Base-by-base conservation (phyloP, 1,140 invertebrate species). In the Orius insidiosus region DNA sequence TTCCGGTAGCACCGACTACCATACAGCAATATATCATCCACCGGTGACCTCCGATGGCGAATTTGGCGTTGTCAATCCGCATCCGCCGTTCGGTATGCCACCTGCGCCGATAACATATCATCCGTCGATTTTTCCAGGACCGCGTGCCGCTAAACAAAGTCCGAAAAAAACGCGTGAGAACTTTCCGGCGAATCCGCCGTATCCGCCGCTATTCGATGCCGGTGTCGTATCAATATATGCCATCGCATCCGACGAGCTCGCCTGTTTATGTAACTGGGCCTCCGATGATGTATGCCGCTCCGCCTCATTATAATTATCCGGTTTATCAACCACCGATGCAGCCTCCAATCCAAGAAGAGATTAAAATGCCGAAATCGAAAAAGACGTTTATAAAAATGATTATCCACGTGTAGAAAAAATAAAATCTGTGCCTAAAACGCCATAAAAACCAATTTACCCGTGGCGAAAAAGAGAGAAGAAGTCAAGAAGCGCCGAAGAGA, bases 21-120 rank as follows among this genome's bases (percentile, higher is more conserved):
- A 47, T 47, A 31, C 46, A 39, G 11, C 46, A 47, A 33, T 47
- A 8, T 40, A 40, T 15, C 45, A 46, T 16, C 36, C 7, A 33
- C 35, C 35, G n/a, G 46, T 47, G 18, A 37, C 46, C 46, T 40
- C 30, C 36, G 1, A 31, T 47, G n/a, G 14, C 33, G n/a, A 46
- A 46, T 9, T 13, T 47, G 35, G n/a, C n/a, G 14, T 15, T 15
- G 14, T n/a, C 5, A 30, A 41, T 36, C 3, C 8, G 11, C 19
- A 41, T 10, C 13, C 14, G 6, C 10, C 18, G 13, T 41, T 15
- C 14, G 13, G 3, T n/a, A 41, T 47, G 35, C 24, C 13, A 11
- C 34, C n/a, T n/a, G n/a, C n/a, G 34, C 45, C 13, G 11, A 46
- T 46, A 13, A 32, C 30, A 40, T 41, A 39, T n/a, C n/a, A n/a